These are phyloP conservation scores for Oryzaephilus surinamensis DNA, from an alignment of 1,140 invertebrate species.

Conservation along the genomic window DNA sequence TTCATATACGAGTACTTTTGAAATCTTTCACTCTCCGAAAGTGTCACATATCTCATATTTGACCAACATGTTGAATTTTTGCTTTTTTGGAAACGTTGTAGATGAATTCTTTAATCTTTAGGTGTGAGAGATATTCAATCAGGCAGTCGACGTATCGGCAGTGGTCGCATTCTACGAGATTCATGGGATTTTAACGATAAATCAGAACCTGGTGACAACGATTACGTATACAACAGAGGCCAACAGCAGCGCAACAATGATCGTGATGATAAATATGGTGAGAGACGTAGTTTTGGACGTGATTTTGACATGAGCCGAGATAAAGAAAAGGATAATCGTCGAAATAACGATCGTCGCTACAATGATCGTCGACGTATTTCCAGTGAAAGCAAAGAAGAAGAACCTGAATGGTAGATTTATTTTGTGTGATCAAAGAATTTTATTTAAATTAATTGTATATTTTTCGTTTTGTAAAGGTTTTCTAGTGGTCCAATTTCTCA, in stretches of 20 bases:
- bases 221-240: slow-evolving; percentile 7
- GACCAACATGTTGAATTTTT: too few species aligned
- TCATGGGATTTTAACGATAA: slow-evolving; percentile 44
- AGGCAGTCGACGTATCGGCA: slow-evolving; percentile 57
- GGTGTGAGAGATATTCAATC: slow-evolving; percentile 27
- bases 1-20: too few species aligned
- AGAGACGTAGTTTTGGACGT: slow-evolving; percentile 40
- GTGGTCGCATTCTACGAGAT: slow-evolving; percentile 64
- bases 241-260: slow-evolving; percentile 22
- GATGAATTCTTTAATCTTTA: background rate
- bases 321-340: background rate
- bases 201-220: slow-evolving; percentile 30
- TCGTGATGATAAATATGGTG: slow-evolving; percentile 21
- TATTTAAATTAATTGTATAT: background rate
- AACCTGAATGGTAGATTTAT: slow-evolving; percentile 48
- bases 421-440: background rate
- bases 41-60: too few species aligned
- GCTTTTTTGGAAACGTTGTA: too few species aligned
- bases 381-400: slow-evolving; percentile 44
- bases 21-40: too few species aligned
- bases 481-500: slow-evolving; percentile 81
- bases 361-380: slow-evolving; percentile 40
- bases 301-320: slow-evolving; percentile 36
- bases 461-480: slow-evolving; percentile 42
- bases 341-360: slow-evolving; percentile 25